These are phyloP conservation scores for Nephrotoma flavescens DNA, from an alignment of 2,888 invertebrate species.

Conservation along the genomic window DNA sequence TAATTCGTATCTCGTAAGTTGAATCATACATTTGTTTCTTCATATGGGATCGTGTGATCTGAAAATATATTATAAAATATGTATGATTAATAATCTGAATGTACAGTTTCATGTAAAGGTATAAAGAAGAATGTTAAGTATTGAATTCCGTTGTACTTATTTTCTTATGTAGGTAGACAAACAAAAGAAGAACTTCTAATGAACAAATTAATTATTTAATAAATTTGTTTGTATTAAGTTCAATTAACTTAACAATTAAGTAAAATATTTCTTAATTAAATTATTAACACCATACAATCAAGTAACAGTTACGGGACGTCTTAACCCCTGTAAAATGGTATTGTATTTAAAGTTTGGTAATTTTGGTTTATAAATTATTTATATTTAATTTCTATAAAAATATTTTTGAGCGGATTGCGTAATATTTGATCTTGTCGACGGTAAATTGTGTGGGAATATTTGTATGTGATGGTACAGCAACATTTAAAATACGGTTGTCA, in stretches of 20 bases:
- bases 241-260: neutral
- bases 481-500: neutral
- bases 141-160: neutral
- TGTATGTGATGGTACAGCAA: neutral
- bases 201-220: neutral
- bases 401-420: neutral
- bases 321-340: too few relatives aligned
- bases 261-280: neutral
- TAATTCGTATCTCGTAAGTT: neutral
- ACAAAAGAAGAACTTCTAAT: neutral
- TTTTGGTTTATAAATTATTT: neutral
- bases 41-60: neutral
- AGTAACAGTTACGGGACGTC: too few relatives aligned
- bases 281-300: neutral
- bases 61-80: neutral
- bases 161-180: neutral
- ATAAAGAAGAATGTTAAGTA: neutral
- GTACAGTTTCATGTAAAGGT: neutral
- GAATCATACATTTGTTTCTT: neutral
- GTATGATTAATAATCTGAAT: neutral
- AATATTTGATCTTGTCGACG: neutral
- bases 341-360: neutral
- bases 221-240: neutral
- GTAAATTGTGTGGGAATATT: neutral
- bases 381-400: neutral